Conservation (phyloP, 2,113 vertebrate genomes). For the Chionis minor region DNA sequence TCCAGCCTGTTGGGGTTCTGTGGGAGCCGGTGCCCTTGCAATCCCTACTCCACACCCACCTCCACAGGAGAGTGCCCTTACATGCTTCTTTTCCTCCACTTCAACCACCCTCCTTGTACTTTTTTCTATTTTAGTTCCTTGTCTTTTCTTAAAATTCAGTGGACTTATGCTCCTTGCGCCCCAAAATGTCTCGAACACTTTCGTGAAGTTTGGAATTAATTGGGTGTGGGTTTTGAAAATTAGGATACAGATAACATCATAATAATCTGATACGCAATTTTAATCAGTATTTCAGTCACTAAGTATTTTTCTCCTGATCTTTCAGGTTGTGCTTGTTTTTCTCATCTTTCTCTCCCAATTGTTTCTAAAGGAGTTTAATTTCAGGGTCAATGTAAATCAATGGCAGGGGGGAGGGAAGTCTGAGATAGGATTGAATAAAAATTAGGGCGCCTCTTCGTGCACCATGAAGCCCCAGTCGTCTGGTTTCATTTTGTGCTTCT, state of each 20-base stretch:
- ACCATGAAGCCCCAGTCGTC: neutral
- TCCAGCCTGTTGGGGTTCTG: neutral
- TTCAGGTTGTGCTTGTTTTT: neutral
- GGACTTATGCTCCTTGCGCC: neutral
- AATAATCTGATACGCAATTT: neutral
- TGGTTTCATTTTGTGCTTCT: neutral
- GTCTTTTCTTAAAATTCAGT: neutral
- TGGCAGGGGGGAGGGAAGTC: neutral
- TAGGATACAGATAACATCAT: neutral
- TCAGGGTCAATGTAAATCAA: neutral
- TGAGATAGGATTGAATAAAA: neutral
- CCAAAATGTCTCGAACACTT: neutral
- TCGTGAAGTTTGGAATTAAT: neutral
- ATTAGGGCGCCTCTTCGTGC: neutral
- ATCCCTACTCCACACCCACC: neutral
- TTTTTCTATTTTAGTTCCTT: neutral
- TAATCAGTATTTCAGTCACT: neutral
- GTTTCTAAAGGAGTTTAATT: neutral
- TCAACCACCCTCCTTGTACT: neutral
- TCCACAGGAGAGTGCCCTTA: neutral
- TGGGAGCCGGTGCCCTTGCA: neutral
- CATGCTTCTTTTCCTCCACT: neutral
- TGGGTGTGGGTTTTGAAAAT: neutral
- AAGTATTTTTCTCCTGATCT: neutral
- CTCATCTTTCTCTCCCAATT: neutral